Conservation (phyloP, 2,797 vertebrate species). For the Nyctalus aviator region DNA sequence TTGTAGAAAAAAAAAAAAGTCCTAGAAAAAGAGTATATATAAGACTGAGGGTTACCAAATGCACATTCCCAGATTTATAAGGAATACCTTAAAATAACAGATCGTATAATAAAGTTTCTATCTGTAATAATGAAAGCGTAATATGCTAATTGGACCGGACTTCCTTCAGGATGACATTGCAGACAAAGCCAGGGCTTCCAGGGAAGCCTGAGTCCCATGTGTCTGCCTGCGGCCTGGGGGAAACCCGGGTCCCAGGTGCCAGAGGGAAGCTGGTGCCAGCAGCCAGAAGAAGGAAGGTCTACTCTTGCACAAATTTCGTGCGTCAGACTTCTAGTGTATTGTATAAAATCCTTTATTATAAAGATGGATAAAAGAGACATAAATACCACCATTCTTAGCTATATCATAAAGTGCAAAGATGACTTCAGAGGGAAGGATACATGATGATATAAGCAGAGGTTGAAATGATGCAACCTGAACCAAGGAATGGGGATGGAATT, state of each 20-base stretch:
- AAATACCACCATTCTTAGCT: background rate
- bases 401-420: background rate
- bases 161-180: no score
- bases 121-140: no score
- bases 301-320: no score
- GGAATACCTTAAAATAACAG: background rate
- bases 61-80: background rate
- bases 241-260: no score
- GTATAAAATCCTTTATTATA: background rate
- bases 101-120: background rate
- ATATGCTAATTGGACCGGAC: no score
- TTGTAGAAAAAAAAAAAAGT: background rate
- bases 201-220: no score
- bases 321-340: background rate
- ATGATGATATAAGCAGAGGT: background rate
- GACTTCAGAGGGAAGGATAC: background rate
- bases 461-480: background rate
- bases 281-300: no score
- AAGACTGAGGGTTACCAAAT: background rate
- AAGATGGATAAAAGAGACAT: background rate
- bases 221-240: no score
- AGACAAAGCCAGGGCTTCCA: rapidly evolving
- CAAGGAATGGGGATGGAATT: background rate
- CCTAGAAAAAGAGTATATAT: background rate
- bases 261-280: no score